Percentiles rank a stretch among this genome's conserved stretches.
These are phyloP conservation scores for Tachina grossa DNA, from an alignment of 2,888 invertebrate genomes.

Conservation along the genomic window DNA sequence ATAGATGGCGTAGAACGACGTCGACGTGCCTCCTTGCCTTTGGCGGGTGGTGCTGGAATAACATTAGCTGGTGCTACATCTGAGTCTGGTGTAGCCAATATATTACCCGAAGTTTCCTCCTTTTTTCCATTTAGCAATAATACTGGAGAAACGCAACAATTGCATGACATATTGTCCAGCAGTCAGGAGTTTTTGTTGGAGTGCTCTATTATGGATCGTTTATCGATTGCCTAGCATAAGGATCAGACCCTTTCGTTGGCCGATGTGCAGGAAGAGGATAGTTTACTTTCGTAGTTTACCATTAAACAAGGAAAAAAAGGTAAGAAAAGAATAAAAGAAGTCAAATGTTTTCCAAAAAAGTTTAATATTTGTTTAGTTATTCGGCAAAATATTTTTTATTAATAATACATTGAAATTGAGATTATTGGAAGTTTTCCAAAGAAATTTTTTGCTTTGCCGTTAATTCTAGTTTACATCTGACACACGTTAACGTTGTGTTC, in stretches of 20 bases:
- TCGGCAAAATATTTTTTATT: no score
- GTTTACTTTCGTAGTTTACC: conserved; percentile 14
- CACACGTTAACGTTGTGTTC: no score
- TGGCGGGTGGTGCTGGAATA: conserved; percentile 57
- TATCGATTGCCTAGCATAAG: conserved; percentile 79
- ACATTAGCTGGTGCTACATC: conserved; percentile 48
- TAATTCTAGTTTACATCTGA: no score
- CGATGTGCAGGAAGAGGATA: conserved; percentile 40
- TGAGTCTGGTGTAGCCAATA: conserved; percentile 24
- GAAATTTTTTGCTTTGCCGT: no score
- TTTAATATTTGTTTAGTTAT: no score
- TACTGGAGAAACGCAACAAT: conserved; percentile 79
- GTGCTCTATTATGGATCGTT: conserved; percentile 82
- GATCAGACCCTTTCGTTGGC: conserved; percentile 40
- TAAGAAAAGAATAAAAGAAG: background rate
- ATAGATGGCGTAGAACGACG: conserved; percentile 79
- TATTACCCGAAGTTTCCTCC: conserved; percentile 81
- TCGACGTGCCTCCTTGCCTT: conserved; percentile 74
- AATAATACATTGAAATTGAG: no score
- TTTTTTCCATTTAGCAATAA: conserved; percentile 83
- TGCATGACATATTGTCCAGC: conserved; percentile 81
- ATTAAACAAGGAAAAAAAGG: conserved; percentile 15
- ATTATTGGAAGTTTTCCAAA: no score
- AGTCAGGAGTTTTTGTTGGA: conserved; percentile 80
- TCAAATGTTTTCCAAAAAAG: background rate